phyloP scores from a whole-genome alignment of 2,888 invertebrate species.

The Mylabris sibirica region DNA sequence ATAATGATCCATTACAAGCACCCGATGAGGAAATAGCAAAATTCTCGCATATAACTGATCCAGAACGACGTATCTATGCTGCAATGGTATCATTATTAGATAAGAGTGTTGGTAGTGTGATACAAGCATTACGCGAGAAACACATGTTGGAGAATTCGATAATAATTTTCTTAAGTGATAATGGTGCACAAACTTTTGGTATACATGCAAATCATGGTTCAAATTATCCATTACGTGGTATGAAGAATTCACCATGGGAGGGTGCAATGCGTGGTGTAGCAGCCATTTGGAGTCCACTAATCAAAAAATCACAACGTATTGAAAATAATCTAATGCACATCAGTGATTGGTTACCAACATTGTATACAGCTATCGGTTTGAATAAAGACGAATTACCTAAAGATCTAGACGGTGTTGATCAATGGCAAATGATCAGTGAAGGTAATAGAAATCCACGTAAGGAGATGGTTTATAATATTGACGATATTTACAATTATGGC shows the following conservation, averaged over 20 bases:
- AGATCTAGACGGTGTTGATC: slow-evolving; percentile 66
- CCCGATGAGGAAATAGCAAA: slow-evolving; percentile 74
- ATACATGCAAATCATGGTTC: slow-evolving; percentile 78
- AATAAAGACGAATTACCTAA: slow-evolving; percentile 60
- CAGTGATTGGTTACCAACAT: slow-evolving; percentile 75
- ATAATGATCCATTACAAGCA: slow-evolving; percentile 72
- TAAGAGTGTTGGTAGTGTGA: slow-evolving; percentile 82
- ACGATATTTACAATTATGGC: slow-evolving; percentile 65
- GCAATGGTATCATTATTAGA: slow-evolving; percentile 92
- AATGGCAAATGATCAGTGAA: slow-evolving; percentile 64
- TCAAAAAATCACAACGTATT: slow-evolving; percentile 65
- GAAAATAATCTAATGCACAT: slow-evolving; percentile 71
- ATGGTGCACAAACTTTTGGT: slow-evolving; percentile 83
- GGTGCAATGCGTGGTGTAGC: slow-evolving; percentile 72
- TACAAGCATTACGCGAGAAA: slow-evolving; percentile 72
- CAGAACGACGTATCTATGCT: slow-evolving; percentile 74
- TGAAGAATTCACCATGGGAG: slow-evolving; percentile 76
- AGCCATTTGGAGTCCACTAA: slow-evolving; percentile 71
- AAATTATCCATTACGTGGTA: slow-evolving; percentile 80
- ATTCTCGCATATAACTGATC: slow-evolving; percentile 73
- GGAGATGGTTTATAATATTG: slow-evolving; percentile 68
- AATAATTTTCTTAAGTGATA: slow-evolving; percentile 88
- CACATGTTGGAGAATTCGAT: slow-evolving; percentile 83
- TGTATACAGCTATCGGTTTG: slow-evolving; percentile 68
- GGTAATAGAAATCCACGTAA: slow-evolving; percentile 62